Evolutionary conservation across 2,113 vertebrate genomes (phyloP), one percentile per base, ranked within the genome.

Genomic region (Scomber scombrus): DNA sequence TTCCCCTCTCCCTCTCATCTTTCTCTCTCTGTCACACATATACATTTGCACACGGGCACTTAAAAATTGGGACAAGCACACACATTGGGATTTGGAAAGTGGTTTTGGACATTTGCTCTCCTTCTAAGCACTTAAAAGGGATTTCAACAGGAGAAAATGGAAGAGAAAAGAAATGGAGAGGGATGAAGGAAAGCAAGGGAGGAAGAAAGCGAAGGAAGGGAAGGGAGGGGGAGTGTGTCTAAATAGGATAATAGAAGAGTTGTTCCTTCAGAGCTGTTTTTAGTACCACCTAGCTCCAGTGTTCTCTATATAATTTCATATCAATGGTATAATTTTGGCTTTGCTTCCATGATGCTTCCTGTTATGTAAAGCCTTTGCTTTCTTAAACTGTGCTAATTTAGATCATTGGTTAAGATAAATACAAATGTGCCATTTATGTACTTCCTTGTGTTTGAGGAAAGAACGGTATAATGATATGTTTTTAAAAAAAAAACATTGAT

Each of bases 21-120:
- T 55, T 50, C 23, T 76, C 15, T 81, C 61, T 82, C 65, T 71
- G 21, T 26, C 81, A 60, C 76, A 71, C 56, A 62, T 46, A 56
- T 29, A 55, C 43, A 19, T 43, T 56, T 2, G 12, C 54, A 81
- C 56, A 43, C 54, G 72, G 14, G 64, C 80, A 82, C 75, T 91
- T 89, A 80, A 66, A 88, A 87, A 85, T 71, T 75, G 85, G 86
- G 83, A 91, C 82, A 88, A 87, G 82, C 80, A 73, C 81, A 85
- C 88, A 89, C 85, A 84, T 60, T 75, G 88, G 88, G 84, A 83
- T 89, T 92, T 87, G 62, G 62, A 85, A 85, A 92, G 91, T 82
- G 80, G 82, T 83, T 92, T 85, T 84, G 88, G 89, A 87, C 82
- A 88, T 88, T 91, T 87, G 65, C 83, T 84, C 75, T 81, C 71